These are phyloP conservation scores for Hirtodrosophila cameraria DNA, from an alignment of 2,888 invertebrate genomes.

Conservation along the genomic window DNA sequence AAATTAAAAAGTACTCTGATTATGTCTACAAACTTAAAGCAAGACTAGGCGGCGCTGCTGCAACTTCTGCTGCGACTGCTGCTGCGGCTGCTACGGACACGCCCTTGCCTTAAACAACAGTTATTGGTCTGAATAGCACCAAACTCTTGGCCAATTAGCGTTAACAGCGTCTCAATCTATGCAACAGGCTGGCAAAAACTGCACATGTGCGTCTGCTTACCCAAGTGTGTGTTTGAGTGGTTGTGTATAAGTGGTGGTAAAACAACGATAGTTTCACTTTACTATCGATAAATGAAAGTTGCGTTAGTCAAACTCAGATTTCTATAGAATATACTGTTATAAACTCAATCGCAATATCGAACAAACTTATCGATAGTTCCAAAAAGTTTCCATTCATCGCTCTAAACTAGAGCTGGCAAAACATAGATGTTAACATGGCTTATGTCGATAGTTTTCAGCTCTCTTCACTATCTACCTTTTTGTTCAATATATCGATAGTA, in stretches of 20 bases:
- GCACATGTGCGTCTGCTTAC: neutral
- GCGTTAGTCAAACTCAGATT: no score
- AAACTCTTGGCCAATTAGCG: slow-evolving; percentile 34
- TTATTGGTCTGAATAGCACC: slow-evolving; percentile 15
- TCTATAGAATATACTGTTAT: no score
- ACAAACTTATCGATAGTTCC: no score
- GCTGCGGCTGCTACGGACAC: neutral
- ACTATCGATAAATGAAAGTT: no score
- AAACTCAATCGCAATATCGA: no score
- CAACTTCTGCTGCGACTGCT: neutral
- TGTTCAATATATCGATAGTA: no score
- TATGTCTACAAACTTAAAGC: slow-evolving; percentile 59
- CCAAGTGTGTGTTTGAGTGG: neutral
- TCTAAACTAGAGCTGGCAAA: no score
- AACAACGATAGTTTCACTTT: no score
- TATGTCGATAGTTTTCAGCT: no score
- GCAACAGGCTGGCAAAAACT: slow-evolving; percentile 58
- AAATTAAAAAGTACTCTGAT: slow-evolving; percentile 75
- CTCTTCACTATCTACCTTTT: no score
- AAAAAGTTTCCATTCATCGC: no score
- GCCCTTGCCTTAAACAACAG: slow-evolving; percentile 1
- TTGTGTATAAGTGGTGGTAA: neutral
- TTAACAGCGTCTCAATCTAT: slow-evolving; percentile 41
- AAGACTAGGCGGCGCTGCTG: neutral
- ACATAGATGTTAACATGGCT: no score